Evolutionary conservation across 2,888 invertebrate genomes (phyloP).

Genomic region (Erynnis tages): DNA sequence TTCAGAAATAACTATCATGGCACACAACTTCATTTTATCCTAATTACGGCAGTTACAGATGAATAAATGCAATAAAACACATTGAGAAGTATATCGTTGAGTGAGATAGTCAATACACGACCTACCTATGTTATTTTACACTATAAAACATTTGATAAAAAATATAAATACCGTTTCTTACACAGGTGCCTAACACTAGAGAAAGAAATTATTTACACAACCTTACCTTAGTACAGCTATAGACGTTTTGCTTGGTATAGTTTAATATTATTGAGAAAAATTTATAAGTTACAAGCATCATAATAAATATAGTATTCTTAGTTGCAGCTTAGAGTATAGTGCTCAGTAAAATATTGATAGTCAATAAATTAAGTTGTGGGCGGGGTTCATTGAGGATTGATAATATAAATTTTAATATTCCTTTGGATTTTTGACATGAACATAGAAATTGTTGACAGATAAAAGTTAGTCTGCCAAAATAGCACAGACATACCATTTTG

Average conservation of each 20-base stretch:
- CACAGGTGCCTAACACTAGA: conserved; percentile 48
- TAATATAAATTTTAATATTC: no score
- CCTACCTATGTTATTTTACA: conserved; percentile 42
- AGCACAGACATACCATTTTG: no score
- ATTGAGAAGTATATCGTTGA: conserved; percentile 23
- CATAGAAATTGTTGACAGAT: no score
- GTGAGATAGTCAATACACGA: conserved; percentile 37
- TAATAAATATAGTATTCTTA: neutral
- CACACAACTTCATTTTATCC: neutral
- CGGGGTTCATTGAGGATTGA: no score
- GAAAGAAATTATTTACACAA: conserved; percentile 67
- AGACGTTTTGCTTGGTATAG: conserved; percentile 2
- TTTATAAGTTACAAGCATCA: neutral
- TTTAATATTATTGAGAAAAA: conserved; percentile 10
- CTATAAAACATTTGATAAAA: conserved; percentile 58
- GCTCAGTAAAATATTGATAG: neutral
- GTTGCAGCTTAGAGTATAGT: conserved; percentile 13
- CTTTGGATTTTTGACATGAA: no score
- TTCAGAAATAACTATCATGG: neutral
- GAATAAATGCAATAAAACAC: conserved; percentile 12
- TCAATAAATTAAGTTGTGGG: no score
- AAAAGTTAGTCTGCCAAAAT: no score
- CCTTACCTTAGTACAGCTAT: conserved; percentile 33
- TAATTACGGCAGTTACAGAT: neutral
- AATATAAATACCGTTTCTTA: conserved; percentile 62